These are phyloP conservation scores for Caenorhabditis sulstoni DNA, from an alignment of 2,888 invertebrate species.

Conservation along the genomic window DNA sequence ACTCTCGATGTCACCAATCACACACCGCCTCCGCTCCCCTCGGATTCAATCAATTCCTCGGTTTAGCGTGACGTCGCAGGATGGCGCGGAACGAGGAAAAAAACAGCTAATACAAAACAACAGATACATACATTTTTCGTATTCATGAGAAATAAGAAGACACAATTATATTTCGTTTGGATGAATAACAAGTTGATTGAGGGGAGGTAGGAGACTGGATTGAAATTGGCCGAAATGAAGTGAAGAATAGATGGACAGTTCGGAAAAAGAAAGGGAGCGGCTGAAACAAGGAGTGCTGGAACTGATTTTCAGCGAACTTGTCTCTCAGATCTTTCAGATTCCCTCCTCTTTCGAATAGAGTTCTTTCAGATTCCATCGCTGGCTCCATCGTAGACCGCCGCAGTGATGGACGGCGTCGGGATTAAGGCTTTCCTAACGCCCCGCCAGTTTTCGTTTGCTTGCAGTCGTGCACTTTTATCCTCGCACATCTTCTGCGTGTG, in stretches of 20 bases:
- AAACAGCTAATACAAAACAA: constrained; percentile 9
- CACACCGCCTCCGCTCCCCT: constrained; percentile 8
- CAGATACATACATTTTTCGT: constrained; percentile 33
- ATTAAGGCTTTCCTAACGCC: too few species aligned
- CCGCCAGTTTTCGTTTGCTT: not conserved
- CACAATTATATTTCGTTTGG: constrained; percentile 10
- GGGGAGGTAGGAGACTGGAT: not conserved
- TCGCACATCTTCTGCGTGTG: not conserved
- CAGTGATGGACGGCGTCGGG: too few species aligned
- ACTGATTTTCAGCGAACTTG: too few species aligned
- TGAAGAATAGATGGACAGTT: too few species aligned
- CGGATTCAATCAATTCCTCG: constrained; percentile 16
- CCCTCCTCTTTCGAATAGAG: too few species aligned
- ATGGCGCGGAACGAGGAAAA: not conserved
- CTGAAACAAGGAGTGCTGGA: too few species aligned
- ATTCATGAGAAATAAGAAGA: constrained; percentile 12
- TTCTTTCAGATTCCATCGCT: too few species aligned
- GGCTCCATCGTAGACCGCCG: too few species aligned
- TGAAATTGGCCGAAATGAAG: too few species aligned
- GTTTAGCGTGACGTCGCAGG: too few species aligned
- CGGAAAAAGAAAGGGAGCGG: too few species aligned
- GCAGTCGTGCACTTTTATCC: constrained; percentile 6
- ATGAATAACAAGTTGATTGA: constrained; percentile 27
- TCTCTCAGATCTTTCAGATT: too few species aligned
- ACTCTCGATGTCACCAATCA: constrained; percentile 5